phyloP scores from a whole-genome alignment of 2,113 vertebrate species.

The Agelaius tricolor region DNA sequence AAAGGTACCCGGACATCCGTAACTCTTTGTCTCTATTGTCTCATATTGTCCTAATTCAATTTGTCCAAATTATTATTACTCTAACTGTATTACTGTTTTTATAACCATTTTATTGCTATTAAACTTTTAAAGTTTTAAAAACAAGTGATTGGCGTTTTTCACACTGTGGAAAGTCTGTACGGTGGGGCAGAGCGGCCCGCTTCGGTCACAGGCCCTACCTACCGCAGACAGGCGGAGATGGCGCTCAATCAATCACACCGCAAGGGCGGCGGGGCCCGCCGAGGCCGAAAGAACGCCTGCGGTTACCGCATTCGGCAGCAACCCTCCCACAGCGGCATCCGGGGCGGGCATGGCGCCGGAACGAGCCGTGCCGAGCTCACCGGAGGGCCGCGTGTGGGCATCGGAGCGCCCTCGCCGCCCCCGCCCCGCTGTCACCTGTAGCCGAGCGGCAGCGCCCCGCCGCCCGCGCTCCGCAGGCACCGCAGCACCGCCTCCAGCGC shows the following conservation, averaged over 20 bases:
- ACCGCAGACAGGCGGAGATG: neutral
- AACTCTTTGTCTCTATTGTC: too few species aligned
- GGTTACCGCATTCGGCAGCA: neutral
- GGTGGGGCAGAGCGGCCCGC: neutral
- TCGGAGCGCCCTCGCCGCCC: too few species aligned
- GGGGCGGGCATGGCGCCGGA: neutral
- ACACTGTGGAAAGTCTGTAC: neutral
- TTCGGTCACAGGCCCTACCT: neutral
- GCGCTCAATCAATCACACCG: neutral
- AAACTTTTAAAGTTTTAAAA: too few species aligned
- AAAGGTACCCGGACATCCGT: too few species aligned
- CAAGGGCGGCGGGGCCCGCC: neutral
- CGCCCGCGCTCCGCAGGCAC: neutral
- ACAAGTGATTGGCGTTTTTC: too few species aligned
- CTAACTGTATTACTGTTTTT: too few species aligned
- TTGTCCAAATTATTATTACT: too few species aligned
- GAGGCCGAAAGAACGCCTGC: neutral
- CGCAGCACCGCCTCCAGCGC: conserved; percentile 2
- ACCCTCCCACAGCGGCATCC: neutral
- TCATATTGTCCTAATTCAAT: too few species aligned
- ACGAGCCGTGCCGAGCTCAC: neutral
- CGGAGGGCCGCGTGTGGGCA: neutral
- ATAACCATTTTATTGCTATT: too few species aligned
- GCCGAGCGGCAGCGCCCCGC: conserved; percentile 21
- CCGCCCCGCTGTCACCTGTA: conserved; percentile 14